Conservation (phyloP, 1,140 invertebrate species). For the Zaprionus camerounensis region DNA sequence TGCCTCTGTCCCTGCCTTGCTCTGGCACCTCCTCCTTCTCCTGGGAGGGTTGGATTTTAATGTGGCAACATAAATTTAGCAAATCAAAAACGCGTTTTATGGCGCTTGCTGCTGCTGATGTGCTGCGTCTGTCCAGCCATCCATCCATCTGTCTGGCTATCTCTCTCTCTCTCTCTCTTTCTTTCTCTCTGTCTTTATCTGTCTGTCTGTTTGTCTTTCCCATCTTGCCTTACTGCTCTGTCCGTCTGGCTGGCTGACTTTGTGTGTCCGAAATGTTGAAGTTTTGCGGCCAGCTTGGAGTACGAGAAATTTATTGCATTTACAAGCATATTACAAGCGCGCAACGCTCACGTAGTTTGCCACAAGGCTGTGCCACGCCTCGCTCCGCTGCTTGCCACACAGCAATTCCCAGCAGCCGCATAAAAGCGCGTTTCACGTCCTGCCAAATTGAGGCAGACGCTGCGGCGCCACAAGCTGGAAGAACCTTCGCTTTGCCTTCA, state of each 20-base stretch:
- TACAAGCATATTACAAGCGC: slow-evolving; percentile 81
- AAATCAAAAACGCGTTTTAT: slow-evolving; percentile 82
- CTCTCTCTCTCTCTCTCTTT: not conserved
- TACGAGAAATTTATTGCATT: slow-evolving; percentile 76
- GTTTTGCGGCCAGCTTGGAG: slow-evolving; percentile 33
- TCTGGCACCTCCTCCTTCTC: slow-evolving; percentile 2
- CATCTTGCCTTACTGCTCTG: not conserved
- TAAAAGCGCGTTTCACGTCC: slow-evolving; percentile 78
- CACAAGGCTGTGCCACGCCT: slow-evolving; percentile 18
- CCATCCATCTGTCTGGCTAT: not conserved
- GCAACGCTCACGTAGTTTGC: slow-evolving; percentile 53
- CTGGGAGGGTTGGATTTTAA: slow-evolving; percentile 51
- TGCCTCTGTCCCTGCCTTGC: not conserved
- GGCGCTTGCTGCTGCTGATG: slow-evolving; percentile 38
- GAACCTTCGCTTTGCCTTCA: not conserved
- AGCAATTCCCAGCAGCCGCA: slow-evolving; percentile 71
- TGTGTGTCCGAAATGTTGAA: slow-evolving; percentile 50
- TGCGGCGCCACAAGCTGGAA: slow-evolving; percentile 58
- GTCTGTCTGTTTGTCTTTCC: not conserved
- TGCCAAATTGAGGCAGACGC: slow-evolving; percentile 77
- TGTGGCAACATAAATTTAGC: slow-evolving; percentile 79
- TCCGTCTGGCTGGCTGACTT: slow-evolving; percentile 37
- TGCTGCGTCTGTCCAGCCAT: slow-evolving; percentile 17
- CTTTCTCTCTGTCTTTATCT: too few species aligned
- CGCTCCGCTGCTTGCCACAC: not conserved